Conservation (phyloP, 2,888 invertebrate genomes). For the Seira sanloemensis region DNA sequence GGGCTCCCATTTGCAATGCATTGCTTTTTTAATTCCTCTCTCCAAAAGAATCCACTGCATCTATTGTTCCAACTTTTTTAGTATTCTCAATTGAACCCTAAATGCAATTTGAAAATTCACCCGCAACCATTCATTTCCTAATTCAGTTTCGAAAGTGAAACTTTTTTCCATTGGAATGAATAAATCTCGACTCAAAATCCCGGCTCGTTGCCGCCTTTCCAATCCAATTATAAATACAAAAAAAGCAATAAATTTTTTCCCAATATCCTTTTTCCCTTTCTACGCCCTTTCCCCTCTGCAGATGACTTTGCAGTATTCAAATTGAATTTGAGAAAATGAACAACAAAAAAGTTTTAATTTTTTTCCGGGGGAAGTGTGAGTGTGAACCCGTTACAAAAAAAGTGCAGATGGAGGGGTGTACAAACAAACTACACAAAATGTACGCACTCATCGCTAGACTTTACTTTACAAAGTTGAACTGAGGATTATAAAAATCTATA, state of each 20-base stretch:
- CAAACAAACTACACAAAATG: background rate
- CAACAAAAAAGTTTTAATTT: slow-evolving; percentile 2
- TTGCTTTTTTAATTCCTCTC: background rate
- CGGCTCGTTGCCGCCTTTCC: background rate
- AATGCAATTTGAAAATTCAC: background rate
- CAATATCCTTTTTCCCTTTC: background rate
- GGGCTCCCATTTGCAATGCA: background rate
- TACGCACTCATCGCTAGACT: background rate
- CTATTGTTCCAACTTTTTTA: background rate
- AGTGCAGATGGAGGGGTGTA: slow-evolving; percentile 74
- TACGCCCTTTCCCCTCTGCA: background rate
- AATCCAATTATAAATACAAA: background rate
- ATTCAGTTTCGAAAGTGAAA: background rate
- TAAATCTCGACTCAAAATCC: background rate
- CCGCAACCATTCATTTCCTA: background rate
- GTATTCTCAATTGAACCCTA: background rate
- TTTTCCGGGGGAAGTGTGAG: slow-evolving; percentile 71
- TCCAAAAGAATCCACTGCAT: background rate
- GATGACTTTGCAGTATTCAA: background rate
- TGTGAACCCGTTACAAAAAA: slow-evolving; percentile 73
- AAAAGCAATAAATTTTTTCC: background rate
- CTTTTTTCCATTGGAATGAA: background rate
- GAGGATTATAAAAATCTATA: too few species aligned
- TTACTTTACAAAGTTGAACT: too few species aligned
- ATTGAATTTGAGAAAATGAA: slow-evolving; percentile 2